A percentile compares a stretch with the other conserved stretches of the same genome.
These are phyloP conservation scores for Poeciliopsis occidentalis DNA, from an alignment of 2,113 vertebrate species.

Conservation along the genomic window DNA sequence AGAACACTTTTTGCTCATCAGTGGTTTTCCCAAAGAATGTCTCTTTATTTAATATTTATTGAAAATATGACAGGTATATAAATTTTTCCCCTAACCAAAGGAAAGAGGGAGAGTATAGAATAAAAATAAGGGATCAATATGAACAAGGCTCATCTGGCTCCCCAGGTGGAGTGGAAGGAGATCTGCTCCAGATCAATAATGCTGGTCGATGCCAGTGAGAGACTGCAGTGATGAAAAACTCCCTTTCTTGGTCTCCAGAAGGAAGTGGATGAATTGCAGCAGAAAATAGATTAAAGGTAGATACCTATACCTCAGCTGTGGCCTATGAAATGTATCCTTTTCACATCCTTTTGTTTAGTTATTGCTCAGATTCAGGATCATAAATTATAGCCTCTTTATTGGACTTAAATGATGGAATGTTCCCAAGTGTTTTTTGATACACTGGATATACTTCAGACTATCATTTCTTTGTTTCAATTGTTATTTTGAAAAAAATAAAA, in stretches of 20 bases:
- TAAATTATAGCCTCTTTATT: slow-evolving; percentile 36
- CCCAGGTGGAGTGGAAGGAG: slow-evolving; percentile 75
- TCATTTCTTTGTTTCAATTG: slow-evolving; percentile 1
- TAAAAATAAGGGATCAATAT: slow-evolving; percentile 74
- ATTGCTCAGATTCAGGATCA: slow-evolving; percentile 42
- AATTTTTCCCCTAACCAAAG: slow-evolving; percentile 42
- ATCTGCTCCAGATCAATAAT: slow-evolving; percentile 75
- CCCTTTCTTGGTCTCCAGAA: slow-evolving; percentile 64
- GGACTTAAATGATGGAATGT: slow-evolving; percentile 9
- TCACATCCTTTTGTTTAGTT: slow-evolving; percentile 60
- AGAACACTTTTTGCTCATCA: slow-evolving; percentile 38
- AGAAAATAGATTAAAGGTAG: slow-evolving; percentile 66
- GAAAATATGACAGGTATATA: slow-evolving; percentile 58
- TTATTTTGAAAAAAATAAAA: neutral
- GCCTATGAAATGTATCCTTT: slow-evolving; percentile 56
- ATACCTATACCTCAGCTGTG: slow-evolving; percentile 54
- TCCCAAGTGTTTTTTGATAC: slow-evolving; percentile 24
- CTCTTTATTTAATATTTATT: slow-evolving; percentile 50
- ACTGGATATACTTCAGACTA: neutral
- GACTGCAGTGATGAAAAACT: slow-evolving; percentile 77
- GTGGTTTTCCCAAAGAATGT: slow-evolving; percentile 39
- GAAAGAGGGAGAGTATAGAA: slow-evolving; percentile 66
- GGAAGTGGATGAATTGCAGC: slow-evolving; percentile 60
- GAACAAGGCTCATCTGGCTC: slow-evolving; percentile 74
- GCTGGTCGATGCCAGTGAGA: slow-evolving; percentile 73